Evolutionary conservation across 1,140 invertebrate species (phyloP).

Genomic region (Leptinotarsa texana): DNA sequence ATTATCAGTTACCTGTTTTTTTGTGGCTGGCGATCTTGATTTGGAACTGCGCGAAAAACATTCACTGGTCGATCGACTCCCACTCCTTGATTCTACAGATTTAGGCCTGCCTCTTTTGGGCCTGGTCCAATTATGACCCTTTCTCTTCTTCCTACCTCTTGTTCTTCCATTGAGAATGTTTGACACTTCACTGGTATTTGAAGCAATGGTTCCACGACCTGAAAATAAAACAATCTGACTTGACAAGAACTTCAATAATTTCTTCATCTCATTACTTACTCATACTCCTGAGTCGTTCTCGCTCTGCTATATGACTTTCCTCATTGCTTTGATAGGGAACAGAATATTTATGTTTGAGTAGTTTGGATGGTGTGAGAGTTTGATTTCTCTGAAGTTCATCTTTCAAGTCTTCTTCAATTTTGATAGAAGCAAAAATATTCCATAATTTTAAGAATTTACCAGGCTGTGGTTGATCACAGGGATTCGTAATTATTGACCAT

Average conservation of each 20-base stretch:
- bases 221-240: background rate
- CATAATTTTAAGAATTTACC: conserved; percentile 14
- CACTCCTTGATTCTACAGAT: background rate
- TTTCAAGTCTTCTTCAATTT: conserved; percentile 7
- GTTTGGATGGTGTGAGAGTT: conserved; percentile 17
- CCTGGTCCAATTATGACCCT: conserved; percentile 9
- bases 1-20: background rate
- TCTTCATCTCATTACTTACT: conserved; percentile 11
- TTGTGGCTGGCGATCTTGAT: background rate
- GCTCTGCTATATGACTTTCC: background rate
- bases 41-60: background rate
- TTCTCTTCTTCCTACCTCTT: background rate
- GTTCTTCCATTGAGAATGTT: background rate
- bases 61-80: background rate
- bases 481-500: conserved; percentile 3
- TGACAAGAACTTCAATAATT: background rate
- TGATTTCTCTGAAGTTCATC: background rate
- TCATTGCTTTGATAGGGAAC: background rate
- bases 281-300: conserved; percentile 13
- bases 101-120: conserved; percentile 11
- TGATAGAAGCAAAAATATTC: conserved; percentile 15
- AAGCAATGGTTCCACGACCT: conserved; percentile 7
- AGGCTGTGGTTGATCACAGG: background rate
- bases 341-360: background rate
- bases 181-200: background rate